Percentiles rank a stretch among this genome's conserved stretches.
phyloP scores from a whole-genome alignment of 2,888 invertebrate genomes.

The Microplitis deprimator region DNA sequence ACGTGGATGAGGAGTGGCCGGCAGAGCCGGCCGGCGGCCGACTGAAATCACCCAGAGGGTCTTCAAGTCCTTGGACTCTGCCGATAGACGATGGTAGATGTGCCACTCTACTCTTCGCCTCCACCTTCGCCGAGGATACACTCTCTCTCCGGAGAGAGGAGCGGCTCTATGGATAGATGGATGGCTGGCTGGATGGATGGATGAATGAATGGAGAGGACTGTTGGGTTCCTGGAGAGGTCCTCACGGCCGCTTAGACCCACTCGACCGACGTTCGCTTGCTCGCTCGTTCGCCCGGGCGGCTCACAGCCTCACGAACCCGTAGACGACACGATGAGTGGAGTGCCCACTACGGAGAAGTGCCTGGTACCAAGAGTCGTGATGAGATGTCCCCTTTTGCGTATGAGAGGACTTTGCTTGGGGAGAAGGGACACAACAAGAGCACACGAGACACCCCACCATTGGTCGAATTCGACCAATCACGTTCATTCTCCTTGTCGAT shows the following conservation, averaged over 20 bases:
- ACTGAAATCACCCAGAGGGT: slow-evolving; percentile 68
- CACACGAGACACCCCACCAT: slow-evolving; percentile 43
- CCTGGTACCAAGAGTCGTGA: slow-evolving; percentile 71
- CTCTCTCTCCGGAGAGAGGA: slow-evolving; percentile 56
- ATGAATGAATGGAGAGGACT: slow-evolving; percentile 68
- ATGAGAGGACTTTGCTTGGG: slow-evolving; percentile 62
- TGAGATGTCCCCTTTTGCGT: slow-evolving; percentile 70
- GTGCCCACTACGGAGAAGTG: slow-evolving; percentile 71
- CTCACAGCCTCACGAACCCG: slow-evolving; percentile 61
- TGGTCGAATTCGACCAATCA: slow-evolving; percentile 41
- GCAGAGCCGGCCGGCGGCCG: slow-evolving; percentile 71
- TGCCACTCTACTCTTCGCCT: slow-evolving; percentile 67
- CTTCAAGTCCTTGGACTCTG: slow-evolving; percentile 68
- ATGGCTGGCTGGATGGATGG: slow-evolving; percentile 59
- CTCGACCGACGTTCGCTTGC: slow-evolving; percentile 65
- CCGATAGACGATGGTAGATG: slow-evolving; percentile 67
- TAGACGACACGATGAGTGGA: slow-evolving; percentile 70
- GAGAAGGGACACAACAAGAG: slow-evolving; percentile 36
- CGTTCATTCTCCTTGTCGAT: slow-evolving; percentile 24
- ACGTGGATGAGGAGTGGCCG: slow-evolving; percentile 63
- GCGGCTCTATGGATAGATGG: slow-evolving; percentile 60
- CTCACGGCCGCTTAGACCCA: slow-evolving; percentile 72
- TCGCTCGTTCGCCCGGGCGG: slow-evolving; percentile 60
- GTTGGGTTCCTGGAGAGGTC: slow-evolving; percentile 72
- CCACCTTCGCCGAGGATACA: slow-evolving; percentile 65